Evolutionary conservation across 2,113 vertebrate species (phyloP).

Genomic region (Narcine bancroftii): DNA sequence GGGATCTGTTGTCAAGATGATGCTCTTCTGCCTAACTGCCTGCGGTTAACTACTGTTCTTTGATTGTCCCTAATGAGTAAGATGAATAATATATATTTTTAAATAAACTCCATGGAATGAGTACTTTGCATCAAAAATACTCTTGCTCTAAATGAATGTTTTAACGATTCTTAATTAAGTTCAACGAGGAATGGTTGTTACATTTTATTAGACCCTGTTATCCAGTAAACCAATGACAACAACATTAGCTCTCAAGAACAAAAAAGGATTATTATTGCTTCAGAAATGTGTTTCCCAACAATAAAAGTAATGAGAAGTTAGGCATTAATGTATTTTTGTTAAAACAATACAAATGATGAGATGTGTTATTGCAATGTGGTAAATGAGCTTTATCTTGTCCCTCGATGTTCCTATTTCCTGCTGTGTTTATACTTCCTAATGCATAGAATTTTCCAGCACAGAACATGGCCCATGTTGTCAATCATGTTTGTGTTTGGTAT

Average conservation of each 20-base stretch:
- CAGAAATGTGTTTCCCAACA: conserved; percentile 6
- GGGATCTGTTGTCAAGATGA: background rate
- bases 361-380: background rate
- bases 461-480: background rate
- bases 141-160: background rate
- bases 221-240: background rate
- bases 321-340: background rate
- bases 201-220: background rate
- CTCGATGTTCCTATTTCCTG: background rate
- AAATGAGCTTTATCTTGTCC: background rate
- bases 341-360: conserved; percentile 24
- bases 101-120: conserved; percentile 5
- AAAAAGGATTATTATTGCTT: conserved; percentile 34
- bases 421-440: background rate
- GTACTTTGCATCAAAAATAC: background rate
- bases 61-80: background rate
- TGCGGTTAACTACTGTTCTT: background rate
- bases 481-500: background rate
- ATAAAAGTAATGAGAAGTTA: conserved; percentile 14
- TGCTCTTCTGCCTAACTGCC: background rate
- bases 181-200: background rate
- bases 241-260: background rate
- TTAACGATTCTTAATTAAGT: conserved; percentile 28
- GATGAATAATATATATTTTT: conserved; percentile 4
- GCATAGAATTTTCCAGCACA: background rate